Conservation (phyloP, 2,888 invertebrate species). For the Hoplodrina ambigua region DNA sequence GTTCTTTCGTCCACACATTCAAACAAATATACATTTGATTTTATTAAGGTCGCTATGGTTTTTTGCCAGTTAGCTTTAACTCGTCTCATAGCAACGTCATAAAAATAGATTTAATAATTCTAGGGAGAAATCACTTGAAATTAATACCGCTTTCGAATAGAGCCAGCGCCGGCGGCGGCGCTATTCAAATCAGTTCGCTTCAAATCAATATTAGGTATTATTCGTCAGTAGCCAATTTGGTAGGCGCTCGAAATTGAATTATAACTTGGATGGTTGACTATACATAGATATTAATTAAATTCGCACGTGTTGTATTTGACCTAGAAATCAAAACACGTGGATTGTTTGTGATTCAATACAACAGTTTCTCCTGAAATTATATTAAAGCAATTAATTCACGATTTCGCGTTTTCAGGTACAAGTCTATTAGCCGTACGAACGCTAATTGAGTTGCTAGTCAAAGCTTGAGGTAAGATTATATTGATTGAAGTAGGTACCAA, state of each 20-base stretch:
- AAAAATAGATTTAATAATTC: conserved; percentile 3
- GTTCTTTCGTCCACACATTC: conserved; percentile 22
- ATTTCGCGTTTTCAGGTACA: conserved; percentile 1
- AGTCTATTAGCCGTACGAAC: conserved; percentile 3
- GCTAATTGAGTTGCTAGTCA: conserved; percentile 39
- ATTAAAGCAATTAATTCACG: conserved; percentile 17
- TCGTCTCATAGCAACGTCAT: background rate
- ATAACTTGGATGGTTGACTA: conserved; percentile 8
- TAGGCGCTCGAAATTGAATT: conserved; percentile 44
- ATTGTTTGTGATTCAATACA: conserved; percentile 9
- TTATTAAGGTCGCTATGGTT: conserved; percentile 14
- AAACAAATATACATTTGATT: conserved; percentile 33
- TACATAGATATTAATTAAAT: conserved; percentile 39
- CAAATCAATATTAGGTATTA: conserved; percentile 48
- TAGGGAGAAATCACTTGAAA: conserved; percentile 22
- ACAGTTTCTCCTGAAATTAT: conserved; percentile 6
- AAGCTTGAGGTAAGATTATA: conserved; percentile 3
- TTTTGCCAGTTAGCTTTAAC: background rate
- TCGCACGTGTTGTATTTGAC: conserved; percentile 45
- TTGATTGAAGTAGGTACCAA: conserved; percentile 26
- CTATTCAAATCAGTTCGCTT: conserved; percentile 50
- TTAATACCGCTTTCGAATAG: conserved; percentile 18
- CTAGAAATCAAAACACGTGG: conserved; percentile 10
- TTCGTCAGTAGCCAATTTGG: conserved; percentile 38
- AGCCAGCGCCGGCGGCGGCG: background rate